Base-by-base conservation (phyloP, 2,888 invertebrate genomes). In the Philereme transversata region DNA sequence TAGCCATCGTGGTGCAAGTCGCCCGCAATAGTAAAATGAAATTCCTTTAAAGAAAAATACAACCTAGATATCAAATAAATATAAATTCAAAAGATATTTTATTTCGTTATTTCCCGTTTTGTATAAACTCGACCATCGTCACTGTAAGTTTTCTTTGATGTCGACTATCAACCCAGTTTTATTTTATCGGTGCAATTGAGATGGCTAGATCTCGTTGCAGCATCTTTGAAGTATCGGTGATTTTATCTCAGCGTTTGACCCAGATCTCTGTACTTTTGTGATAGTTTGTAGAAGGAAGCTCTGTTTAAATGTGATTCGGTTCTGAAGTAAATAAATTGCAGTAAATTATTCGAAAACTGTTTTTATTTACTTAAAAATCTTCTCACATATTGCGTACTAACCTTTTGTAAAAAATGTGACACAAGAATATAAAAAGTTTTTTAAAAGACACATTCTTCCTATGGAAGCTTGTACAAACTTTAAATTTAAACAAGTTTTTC, bases 241-340 rank as follows among this genome's bases (percentile, higher is more conserved):
- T 80, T 73, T 76, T 81, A 81, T 81, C 81, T 76, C 71, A 52
- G 60, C 71, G 69, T 72, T 75, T 75, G 78, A 77, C 77, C 78
- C 66, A 77, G 71, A 77, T 80, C 70, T 68, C 55, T 51, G 50
- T 54, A 57, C 65, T 65, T 61, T 68, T 58, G 61, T 65, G 57
- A 64, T 65, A 63, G 68, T 62, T 65, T 62, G 59, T 48, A 40
- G 56, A 49, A 36, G 51, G 55, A 63, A 59, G 55, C 44, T 47
- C 47, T 51, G 9, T 44, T 44, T 56, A 11, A 50, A 34, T 34
- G 47, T 38, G 36, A 10, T 41, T 51, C 9, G 40, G 38, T 11
- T 55, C 22, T 34, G n/a, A 38, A 11, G n/a, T 10, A 45, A 38
- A 49, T 49, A 36, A 22, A 22, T 22, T 22, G 22, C 22, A 22